Base-by-base conservation (phyloP, 2,113 vertebrate species). In the Romanogobio albipinnatus region DNA sequence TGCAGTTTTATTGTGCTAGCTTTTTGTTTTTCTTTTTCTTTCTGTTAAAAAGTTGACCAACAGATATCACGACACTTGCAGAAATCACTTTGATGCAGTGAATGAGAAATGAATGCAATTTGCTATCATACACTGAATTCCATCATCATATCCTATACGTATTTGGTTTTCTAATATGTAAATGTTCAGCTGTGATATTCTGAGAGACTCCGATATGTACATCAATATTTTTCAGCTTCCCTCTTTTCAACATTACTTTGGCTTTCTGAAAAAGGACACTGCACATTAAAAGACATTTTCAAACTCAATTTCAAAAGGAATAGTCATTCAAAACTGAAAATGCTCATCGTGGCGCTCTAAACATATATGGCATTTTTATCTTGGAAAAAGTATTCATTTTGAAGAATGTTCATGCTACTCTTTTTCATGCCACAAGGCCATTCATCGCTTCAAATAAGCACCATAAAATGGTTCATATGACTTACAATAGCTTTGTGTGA, bases 201-300 rank as follows among this genome's bases (percentile, higher is more conserved):
- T 66, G 61, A 62, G 24, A 62, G 26, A 26, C 9, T 43, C 62
- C 49, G 17, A 51, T 64, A 84, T 81, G 9, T 76, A 81, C 82
- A 76, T 49, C 47, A 49, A 3, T 47, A 53, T 49, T 81, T n/a
- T 39, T 43, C 17, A 76, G 24, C 62, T 76, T 49, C 47, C 77
- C 26, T 81, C 68, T 33, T 19, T 66, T 36, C 68, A 39, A 81
- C 47, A 22, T 58, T 9, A 75, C 86, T 87, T 86, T 84, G 84
- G 84, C 86, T 84, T 87, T 86, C 75, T 79, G 56, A 79, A 66
- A 85, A 76, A 47, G 49, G 8, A 43, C 82, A 64, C 14, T 49
- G 13, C 61, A 17, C 39, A 58, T 70, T 13, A 61, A 59, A 76
- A 22, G 13, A 36, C 14, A 51, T 58, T 29, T 78, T 71, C 36